Percentiles rank a stretch among this genome's conserved stretches.
phyloP scores from a whole-genome alignment of 2,797 vertebrate species.

The Enteromius thamalakanensis region DNA sequence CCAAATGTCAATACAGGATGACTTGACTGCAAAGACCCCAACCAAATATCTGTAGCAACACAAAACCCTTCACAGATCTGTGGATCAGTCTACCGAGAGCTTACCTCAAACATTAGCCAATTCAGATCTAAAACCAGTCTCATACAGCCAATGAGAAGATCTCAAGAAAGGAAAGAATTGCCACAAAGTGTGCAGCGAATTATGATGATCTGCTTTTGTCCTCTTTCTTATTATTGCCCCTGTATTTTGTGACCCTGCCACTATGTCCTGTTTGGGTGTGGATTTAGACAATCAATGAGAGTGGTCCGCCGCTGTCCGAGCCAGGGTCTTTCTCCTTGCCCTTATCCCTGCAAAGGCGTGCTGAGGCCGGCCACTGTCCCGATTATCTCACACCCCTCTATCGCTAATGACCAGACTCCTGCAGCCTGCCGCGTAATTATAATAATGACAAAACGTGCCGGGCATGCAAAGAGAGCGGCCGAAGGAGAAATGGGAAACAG shows the following conservation, averaged over 20 bases:
- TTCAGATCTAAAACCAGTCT: slow-evolving; percentile 14
- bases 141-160: slow-evolving; percentile 20
- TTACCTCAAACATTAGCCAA: background rate
- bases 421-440: slow-evolving; percentile 77
- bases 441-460: slow-evolving; percentile 85
- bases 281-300: slow-evolving; percentile 46
- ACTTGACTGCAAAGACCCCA: background rate
- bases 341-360: slow-evolving; percentile 21
- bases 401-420: slow-evolving; percentile 75
- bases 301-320: slow-evolving; percentile 10
- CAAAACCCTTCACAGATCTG: background rate
- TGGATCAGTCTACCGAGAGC: background rate
- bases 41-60: background rate
- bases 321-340: slow-evolving; percentile 38
- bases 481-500: slow-evolving; percentile 42
- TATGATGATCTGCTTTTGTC: slow-evolving; percentile 66
- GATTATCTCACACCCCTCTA: slow-evolving; percentile 69
- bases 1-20: background rate
- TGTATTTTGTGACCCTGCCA: slow-evolving; percentile 26
- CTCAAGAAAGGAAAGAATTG: slow-evolving; percentile 55
- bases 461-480: slow-evolving; percentile 74
- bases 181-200: slow-evolving; percentile 69
- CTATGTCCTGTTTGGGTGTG: slow-evolving; percentile 31
- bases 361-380: slow-evolving; percentile 62
- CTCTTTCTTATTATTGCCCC: slow-evolving; percentile 3